Conservation (phyloP, 2,888 invertebrate species). For the Sesia apiformis region DNA sequence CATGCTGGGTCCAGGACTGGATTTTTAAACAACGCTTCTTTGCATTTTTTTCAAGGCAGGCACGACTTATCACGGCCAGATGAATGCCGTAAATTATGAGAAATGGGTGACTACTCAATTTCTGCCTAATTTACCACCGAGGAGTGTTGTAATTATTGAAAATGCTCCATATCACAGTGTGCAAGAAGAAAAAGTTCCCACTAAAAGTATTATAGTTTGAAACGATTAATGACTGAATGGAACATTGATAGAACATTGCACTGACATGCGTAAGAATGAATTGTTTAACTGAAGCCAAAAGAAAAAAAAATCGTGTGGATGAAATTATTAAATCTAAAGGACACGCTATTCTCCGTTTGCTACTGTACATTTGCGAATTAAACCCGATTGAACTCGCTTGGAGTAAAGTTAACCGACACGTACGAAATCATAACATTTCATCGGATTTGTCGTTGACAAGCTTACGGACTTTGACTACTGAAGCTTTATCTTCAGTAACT, state of each 20-base stretch:
- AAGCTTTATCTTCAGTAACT: not conserved
- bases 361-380: not conserved
- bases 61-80: not conserved
- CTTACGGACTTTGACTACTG: not conserved
- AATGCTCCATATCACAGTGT: not conserved
- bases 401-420: not conserved
- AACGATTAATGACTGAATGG: not conserved
- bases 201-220: not conserved
- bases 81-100: not conserved
- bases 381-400: slow-evolving; percentile 1
- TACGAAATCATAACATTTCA: not conserved
- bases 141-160: slow-evolving; percentile 1
- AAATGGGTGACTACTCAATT: not conserved
- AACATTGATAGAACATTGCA: no score
- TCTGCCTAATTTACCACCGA: not conserved
- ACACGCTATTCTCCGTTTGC: not conserved
- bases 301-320: not conserved
- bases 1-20: not conserved
- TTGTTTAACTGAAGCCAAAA: not conserved
- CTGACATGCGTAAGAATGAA: not conserved
- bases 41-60: not conserved
- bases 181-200: not conserved
- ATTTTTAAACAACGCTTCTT: not conserved
- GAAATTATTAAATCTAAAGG: slow-evolving; percentile 1
- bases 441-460: not conserved